A percentile compares a stretch with the other conserved stretches of the same genome.
phyloP scores from a whole-genome alignment of 2,888 invertebrate genomes.

The Drosophila infuscata region DNA sequence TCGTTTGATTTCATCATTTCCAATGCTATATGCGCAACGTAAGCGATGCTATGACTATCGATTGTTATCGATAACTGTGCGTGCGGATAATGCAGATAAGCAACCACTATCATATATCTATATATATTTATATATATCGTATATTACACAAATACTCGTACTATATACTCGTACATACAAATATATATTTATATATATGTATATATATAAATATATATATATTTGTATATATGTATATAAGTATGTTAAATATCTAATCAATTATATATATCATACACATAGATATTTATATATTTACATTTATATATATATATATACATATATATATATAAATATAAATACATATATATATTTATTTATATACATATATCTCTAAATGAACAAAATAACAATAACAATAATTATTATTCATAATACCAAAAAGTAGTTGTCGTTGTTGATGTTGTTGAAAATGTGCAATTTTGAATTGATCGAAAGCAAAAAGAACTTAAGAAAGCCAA shows the following conservation, averaged over 20 bases:
- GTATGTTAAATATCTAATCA: slow-evolving; percentile 35
- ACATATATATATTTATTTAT: slow-evolving; percentile 22
- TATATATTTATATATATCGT: slow-evolving; percentile 21
- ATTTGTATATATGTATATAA: slow-evolving; percentile 29
- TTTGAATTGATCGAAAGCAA: slow-evolving; percentile 77
- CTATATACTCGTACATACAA: slow-evolving; percentile 44
- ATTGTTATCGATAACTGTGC: slow-evolving; percentile 49
- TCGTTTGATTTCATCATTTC: slow-evolving; percentile 22
- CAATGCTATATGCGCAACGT: slow-evolving; percentile 38
- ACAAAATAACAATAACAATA: slow-evolving; percentile 66
- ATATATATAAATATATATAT: slow-evolving; percentile 45
- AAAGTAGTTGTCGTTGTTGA: slow-evolving; percentile 85
- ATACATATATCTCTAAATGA: slow-evolving; percentile 56
- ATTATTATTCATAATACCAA: slow-evolving; percentile 76
- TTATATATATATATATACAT: slow-evolving; percentile 24
- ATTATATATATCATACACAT: slow-evolving; percentile 18
- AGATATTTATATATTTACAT: slow-evolving; percentile 13
- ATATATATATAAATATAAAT: slow-evolving; percentile 41
- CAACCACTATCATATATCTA: slow-evolving; percentile 38
- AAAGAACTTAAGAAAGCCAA: slow-evolving; percentile 40
- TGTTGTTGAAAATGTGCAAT: slow-evolving; percentile 85
- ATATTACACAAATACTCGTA: slow-evolving; percentile 39
- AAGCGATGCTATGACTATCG: slow-evolving; percentile 31
- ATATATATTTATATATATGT: slow-evolving; percentile 42
- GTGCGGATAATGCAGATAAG: slow-evolving; percentile 27